Evolutionary conservation across 2,888 invertebrate genomes (phyloP).

Genomic region (Sisyra terminalis): DNA sequence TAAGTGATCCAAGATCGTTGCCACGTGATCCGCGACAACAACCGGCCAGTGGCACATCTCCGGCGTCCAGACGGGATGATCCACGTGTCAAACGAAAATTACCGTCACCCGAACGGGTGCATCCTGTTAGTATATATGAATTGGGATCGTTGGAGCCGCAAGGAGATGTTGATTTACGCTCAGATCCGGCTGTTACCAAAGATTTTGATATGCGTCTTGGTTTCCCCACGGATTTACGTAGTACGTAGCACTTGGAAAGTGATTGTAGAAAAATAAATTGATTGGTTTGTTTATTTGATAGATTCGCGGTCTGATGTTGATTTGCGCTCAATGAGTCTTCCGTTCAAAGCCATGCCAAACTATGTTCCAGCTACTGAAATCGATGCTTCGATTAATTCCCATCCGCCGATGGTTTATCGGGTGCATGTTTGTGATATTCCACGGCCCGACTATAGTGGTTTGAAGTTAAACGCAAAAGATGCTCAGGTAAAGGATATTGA

Average conservation of each 20-base stretch:
- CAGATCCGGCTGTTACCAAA: constrained; percentile 21
- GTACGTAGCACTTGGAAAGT: constrained; percentile 19
- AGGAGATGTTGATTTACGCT: constrained; percentile 33
- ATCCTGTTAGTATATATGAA: constrained; percentile 40
- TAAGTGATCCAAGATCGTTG: constrained; percentile 3
- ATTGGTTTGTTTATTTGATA: constrained; percentile 5
- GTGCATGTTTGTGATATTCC: constrained; percentile 45
- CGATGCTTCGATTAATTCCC: constrained; percentile 63
- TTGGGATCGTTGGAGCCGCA: constrained; percentile 37
- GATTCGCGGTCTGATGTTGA: constrained; percentile 50
- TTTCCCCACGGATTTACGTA: constrained; percentile 46
- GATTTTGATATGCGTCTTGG: constrained; percentile 36
- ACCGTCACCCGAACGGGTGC: constrained; percentile 13
- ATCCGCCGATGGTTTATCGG: constrained; percentile 56
- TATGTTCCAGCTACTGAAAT: constrained; percentile 77
- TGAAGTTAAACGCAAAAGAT: constrained; percentile 51
- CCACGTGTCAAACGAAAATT: constrained; percentile 13
- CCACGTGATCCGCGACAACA: constrained; percentile 9
- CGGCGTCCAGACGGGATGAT: constrained; percentile 11
- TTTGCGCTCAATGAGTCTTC: constrained; percentile 48
- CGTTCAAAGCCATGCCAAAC: constrained; percentile 62
- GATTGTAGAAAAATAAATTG: neutral
- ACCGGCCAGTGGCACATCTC: neutral
- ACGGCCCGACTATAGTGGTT: constrained; percentile 56
- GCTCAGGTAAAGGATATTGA: constrained; percentile 35